phyloP scores from a whole-genome alignment of 2,113 vertebrate genomes.

The Thamnaconus septentrionalis region DNA sequence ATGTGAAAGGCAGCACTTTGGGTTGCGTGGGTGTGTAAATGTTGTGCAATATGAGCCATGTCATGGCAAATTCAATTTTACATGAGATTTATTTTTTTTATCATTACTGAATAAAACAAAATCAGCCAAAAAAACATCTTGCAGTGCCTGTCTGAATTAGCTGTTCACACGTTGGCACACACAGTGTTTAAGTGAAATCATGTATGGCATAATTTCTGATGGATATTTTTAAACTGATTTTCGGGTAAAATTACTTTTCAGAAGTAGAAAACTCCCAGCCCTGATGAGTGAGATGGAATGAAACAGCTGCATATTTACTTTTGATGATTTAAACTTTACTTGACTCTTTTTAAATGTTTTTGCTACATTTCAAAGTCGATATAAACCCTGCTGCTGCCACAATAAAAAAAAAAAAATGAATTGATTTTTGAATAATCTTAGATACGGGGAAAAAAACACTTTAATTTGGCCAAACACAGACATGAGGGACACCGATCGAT shows the following conservation, averaged over 20 bases:
- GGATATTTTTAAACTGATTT: no score
- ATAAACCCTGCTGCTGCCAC: conserved; percentile 38
- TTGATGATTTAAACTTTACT: background rate
- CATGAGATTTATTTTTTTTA: conserved; percentile 73
- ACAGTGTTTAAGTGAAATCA: no score
- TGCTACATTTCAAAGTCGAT: conserved; percentile 36
- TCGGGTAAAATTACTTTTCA: no score
- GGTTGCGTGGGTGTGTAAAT: conserved; percentile 40
- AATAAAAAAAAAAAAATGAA: conserved; percentile 55
- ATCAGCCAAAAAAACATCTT: conserved; percentile 66
- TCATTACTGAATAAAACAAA: conserved; percentile 14
- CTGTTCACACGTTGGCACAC: no score
- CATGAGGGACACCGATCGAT: conserved; percentile 52
- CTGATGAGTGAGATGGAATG: no score
- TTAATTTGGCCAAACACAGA: conserved; percentile 50
- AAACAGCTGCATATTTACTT: background rate
- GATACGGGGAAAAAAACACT: conserved; percentile 33
- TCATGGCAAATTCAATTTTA: conserved; percentile 74
- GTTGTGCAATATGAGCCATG: conserved; percentile 43
- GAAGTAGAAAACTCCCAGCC: no score
- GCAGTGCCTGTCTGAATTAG: no score
- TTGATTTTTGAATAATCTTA: conserved; percentile 65
- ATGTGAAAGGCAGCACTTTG: conserved; percentile 37
- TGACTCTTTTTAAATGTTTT: conserved; percentile 28
- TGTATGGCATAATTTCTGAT: no score